Base-by-base conservation (phyloP, 35 echinoderm and acorn worm species). In the Heliocidaris erythrogramma region DNA sequence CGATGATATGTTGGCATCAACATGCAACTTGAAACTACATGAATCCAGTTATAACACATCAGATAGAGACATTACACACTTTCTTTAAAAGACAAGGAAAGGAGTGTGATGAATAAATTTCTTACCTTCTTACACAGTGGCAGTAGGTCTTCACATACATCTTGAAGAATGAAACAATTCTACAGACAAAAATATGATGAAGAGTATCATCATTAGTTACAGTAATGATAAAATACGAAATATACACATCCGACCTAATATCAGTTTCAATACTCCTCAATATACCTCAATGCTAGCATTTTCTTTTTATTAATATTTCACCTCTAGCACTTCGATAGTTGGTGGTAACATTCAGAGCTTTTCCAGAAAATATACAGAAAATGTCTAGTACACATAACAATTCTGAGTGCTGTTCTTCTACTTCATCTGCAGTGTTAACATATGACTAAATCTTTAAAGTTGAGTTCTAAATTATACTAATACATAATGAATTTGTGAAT, bases 141-240 rank as follows among this genome's bases (percentile, higher is more conserved):
- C 17, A 95, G 93, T 13, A 97, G 86, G 52, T 97, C 96, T 90
- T 94, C 92, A 95, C 93, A 95, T 29, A 97, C 92, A 92, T 97
- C 96, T 60, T 56, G 78, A 49, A 92, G 84, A 59, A 97, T 95
- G 30, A 30, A 93, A 30, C 86, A 93, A 61, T 95, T 93, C 93
- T 97, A 71, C 31, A 27, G 48, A 94, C 30, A 49, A 97, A 42
- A 60, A 89, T 10, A 78, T 78, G 18, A n/a, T 27, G 27, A 78
- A 35, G 10, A 89, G 16, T 47, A 89, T 48, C 5, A 35, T 31
- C 32, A 32, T 89, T 89, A 89, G 27, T n/a, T 21, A 78, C 5
- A 27, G 7, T 78, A 8, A 18, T 27, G 7, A 27, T 78, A 5
- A 78, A 1, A 78, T 16, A 78, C 21, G 21, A 27, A 78, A 21